phyloP scores from a whole-genome alignment of 2,797 vertebrate genomes.

The Parotocinclus haroldoi region DNA sequence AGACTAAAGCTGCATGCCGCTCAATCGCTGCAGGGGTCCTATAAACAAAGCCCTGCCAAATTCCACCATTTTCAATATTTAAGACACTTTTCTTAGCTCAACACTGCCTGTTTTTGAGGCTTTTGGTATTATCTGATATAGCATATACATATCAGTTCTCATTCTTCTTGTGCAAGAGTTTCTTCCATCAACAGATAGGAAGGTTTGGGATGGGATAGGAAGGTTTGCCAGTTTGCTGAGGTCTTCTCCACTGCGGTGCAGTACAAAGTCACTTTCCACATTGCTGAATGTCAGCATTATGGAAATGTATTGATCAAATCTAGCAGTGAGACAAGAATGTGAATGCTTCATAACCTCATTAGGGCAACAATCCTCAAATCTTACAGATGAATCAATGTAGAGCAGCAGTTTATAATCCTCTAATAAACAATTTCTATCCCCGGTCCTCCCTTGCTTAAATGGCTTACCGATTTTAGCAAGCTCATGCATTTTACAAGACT shows the following conservation, averaged over 20 bases:
- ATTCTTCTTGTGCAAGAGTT: conserved; percentile 45
- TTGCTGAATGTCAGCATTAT: conserved; percentile 56
- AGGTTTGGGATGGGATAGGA: conserved; percentile 16
- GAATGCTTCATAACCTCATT: conserved; percentile 54
- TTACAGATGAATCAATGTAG: conserved; percentile 62
- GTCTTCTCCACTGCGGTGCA: background rate
- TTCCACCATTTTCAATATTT: conserved; percentile 51
- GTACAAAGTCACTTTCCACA: conserved; percentile 14
- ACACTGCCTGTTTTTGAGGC: conserved; percentile 53
- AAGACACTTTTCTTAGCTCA: conserved; percentile 51
- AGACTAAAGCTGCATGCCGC: conserved; percentile 21
- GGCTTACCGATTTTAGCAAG: conserved; percentile 60
- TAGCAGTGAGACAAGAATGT: conserved; percentile 33
- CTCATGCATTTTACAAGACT: conserved; percentile 49
- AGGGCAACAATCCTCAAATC: conserved; percentile 65
- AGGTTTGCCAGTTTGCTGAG: conserved; percentile 47
- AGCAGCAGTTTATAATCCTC: conserved; percentile 62
- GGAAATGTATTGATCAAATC: conserved; percentile 39
- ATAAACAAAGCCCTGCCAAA: conserved; percentile 37
- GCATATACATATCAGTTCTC: conserved; percentile 17
- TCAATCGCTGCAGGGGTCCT: conserved; percentile 12
- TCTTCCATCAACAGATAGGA: conserved; percentile 42
- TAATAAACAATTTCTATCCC: conserved; percentile 61
- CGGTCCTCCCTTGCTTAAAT: conserved; percentile 56
- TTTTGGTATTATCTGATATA: conserved; percentile 41